These are phyloP conservation scores for Bombus terrestris DNA, from an alignment of 1,140 invertebrate species.

Conservation along the genomic window DNA sequence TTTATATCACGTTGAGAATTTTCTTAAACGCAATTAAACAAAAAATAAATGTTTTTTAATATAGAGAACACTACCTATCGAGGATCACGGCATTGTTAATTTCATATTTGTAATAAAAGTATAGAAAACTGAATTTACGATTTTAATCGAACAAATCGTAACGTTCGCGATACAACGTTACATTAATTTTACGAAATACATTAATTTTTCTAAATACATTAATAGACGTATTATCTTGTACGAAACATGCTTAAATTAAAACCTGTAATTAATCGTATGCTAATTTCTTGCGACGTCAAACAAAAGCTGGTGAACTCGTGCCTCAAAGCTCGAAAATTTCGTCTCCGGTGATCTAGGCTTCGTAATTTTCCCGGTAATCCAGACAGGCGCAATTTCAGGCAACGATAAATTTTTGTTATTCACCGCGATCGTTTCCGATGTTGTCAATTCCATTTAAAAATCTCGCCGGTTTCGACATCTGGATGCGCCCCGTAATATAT, in stretches of 20 bases:
- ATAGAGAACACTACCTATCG: no score
- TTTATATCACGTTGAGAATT: no score
- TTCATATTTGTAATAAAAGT: no score
- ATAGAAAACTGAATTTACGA: no score
- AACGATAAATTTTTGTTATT: conserved; percentile 55
- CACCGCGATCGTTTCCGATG: conserved; percentile 29
- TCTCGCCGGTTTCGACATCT: conserved; percentile 62
- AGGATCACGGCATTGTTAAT: no score
- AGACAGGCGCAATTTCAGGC: background rate
- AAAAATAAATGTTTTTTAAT: no score
- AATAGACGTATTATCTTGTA: no score
- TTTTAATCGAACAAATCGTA: no score
- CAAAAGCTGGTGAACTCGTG: background rate
- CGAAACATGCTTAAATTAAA: background rate
- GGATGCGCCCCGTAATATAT: conserved; percentile 63
- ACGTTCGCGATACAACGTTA: background rate
- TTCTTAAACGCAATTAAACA: no score
- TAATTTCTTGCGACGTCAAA: background rate
- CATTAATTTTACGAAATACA: background rate
- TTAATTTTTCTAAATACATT: no score
- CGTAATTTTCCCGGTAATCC: conserved; percentile 28
- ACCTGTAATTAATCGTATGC: background rate
- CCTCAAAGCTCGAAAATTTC: background rate
- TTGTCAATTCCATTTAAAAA: conserved; percentile 56
- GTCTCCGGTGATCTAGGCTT: background rate